Base-by-base conservation (phyloP, 2,888 invertebrate genomes). In the Hemithea aestivaria region DNA sequence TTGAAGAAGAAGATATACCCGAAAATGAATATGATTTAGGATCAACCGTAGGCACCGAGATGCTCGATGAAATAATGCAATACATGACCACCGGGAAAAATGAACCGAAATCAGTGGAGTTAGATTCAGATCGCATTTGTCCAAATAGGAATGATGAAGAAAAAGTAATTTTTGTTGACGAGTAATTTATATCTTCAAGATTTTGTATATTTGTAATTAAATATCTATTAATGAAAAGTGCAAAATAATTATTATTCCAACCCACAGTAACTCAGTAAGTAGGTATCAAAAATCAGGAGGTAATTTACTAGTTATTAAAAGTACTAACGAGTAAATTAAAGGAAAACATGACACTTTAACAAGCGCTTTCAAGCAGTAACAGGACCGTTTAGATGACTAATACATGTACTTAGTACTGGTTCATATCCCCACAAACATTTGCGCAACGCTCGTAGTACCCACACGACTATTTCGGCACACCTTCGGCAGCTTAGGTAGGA, bases 41-140 rank as follows among this genome's bases (percentile, higher is more conserved):
- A 32, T 28, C 28, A 6, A 59, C 54, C 21, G 62, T 57, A 27
- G 63, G 73, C 36, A 66, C 58, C 28, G 68, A 76, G 40, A 80
- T 87, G 77, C 60, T 83, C 0, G 69, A 77, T n/a, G 85, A 84
- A 62, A 83, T 87, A 58, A 66, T 82, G 64, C 66, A 81, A 37
- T 78, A 75, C 39, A 80, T 83, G n/a, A n/a, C n/a, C n/a, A n/a
- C n/a, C 11, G 70, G 71, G 42, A 65, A 50, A n/a, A 65, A 56
- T 8, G 73, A 73, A 21, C 51, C 35, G 27, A 53, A 47, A 10
- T 55, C 52, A 22, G 48, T 59, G 1, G 36, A 50, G 11, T 53
- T 82, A 28, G 62, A 80, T 40, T 66, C 80, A 0, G 63, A 62
- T 6, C 40, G 62, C 21, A 57, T 84, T 7, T 58, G 66, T 10